These are phyloP conservation scores for Limosa lapponica DNA, from an alignment of 2,797 vertebrate species.

Conservation along the genomic window DNA sequence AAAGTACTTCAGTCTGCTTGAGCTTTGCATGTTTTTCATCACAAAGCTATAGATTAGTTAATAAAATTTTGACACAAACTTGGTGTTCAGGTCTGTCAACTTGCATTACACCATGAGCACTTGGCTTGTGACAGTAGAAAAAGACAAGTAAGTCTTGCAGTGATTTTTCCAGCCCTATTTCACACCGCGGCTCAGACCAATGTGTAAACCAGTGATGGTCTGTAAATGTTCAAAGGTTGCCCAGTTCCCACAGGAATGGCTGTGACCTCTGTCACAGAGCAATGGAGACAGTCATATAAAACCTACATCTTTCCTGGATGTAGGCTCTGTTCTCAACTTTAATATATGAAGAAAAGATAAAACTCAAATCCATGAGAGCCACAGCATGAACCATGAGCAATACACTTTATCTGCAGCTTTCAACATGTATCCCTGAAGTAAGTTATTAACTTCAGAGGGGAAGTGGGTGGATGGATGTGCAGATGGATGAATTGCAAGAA, in stretches of 20 bases:
- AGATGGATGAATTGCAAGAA: not conserved
- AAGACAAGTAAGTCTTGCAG: not conserved
- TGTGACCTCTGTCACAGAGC: not conserved
- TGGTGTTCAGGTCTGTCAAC: not conserved
- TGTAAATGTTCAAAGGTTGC: not conserved
- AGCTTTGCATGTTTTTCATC: not conserved
- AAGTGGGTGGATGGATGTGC: not conserved
- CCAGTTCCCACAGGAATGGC: not conserved
- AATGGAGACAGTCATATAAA: not conserved
- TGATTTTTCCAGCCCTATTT: not conserved
- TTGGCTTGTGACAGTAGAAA: not conserved
- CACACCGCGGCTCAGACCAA: not conserved
- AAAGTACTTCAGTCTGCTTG: not conserved
- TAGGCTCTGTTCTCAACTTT: not conserved
- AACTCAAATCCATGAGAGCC: not conserved
- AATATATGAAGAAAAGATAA: not conserved
- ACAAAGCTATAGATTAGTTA: not conserved
- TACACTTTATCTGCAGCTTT: not conserved
- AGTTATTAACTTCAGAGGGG: not conserved
- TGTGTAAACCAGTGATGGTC: fast-evolving
- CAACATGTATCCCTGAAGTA: not conserved
- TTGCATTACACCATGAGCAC: not conserved
- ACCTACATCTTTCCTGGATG: not conserved
- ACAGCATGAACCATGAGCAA: not conserved
- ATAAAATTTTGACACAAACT: not conserved